These are phyloP conservation scores for Andricus quercusramuli DNA, from an alignment of 2,888 invertebrate species.

Conservation along the genomic window DNA sequence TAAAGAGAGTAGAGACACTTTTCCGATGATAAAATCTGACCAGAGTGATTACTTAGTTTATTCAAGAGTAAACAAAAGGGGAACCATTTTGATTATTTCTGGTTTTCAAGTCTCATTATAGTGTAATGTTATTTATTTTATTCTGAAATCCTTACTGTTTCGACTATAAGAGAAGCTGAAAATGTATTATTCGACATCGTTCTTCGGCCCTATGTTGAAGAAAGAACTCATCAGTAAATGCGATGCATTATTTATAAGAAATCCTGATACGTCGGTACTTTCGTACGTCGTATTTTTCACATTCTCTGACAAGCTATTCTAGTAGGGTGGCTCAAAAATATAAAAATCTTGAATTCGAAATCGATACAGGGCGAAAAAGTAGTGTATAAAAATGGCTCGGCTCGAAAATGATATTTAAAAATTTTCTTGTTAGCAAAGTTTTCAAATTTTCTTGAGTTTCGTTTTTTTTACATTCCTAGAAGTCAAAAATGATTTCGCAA, in stretches of 20 bases:
- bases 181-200: constrained; percentile 57
- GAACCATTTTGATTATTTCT: neutral
- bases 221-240: constrained; percentile 70
- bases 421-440: too few species aligned
- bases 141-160: neutral
- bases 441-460: too few species aligned
- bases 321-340: too few species aligned
- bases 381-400: too few species aligned
- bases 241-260: constrained; percentile 73
- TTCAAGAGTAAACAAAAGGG: neutral
- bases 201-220: constrained; percentile 42
- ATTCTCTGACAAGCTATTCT: neutral
- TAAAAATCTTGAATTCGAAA: too few species aligned
- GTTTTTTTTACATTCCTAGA: too few species aligned
- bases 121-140: constrained; percentile 37
- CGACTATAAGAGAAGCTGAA: neutral
- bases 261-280: neutral
- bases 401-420: too few species aligned
- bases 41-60: neutral
- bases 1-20: neutral
- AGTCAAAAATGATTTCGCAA: too few species aligned
- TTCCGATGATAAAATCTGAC: neutral
- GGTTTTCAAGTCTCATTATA: neutral
- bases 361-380: too few species aligned
- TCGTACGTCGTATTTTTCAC: neutral